A percentile compares a stretch with the other conserved stretches of the same genome.
Evolutionary conservation across 2,888 invertebrate species (phyloP).

Genomic region (Orchesellides sinensis): DNA sequence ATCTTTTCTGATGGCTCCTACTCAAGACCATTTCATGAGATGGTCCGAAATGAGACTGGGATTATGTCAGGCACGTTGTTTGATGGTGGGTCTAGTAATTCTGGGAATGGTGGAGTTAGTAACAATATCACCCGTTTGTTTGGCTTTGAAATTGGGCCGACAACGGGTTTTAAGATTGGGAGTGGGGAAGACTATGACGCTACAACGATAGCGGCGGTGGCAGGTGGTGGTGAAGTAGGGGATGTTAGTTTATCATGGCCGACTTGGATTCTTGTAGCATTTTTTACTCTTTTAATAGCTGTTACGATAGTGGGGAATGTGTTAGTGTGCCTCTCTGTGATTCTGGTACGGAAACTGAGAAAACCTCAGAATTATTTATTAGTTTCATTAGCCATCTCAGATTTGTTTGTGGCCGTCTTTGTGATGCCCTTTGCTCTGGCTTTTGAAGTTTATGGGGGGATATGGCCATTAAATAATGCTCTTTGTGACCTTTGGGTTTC

Average conservation of each 20-base stretch:
- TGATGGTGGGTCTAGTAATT: background rate
- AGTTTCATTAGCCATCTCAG: constrained; percentile 96
- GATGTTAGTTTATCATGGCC: constrained; percentile 23
- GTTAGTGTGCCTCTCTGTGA: constrained; percentile 96
- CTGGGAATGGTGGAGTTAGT: too few relatives aligned
- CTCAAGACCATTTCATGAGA: too few relatives aligned
- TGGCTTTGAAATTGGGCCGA: background rate
- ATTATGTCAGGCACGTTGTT: background rate
- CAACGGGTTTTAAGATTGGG: background rate
- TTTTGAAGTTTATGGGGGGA: constrained; percentile 44
- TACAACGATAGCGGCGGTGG: background rate
- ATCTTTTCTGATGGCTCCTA: background rate
- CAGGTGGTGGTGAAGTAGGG: background rate
- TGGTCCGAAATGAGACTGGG: background rate
- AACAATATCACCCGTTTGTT: background rate
- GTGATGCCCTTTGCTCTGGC: constrained; percentile 59
- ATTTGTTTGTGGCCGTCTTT: constrained; percentile 94
- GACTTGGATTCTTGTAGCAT: constrained; percentile 79
- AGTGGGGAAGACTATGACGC: constrained; percentile 5
- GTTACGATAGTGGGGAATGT: constrained; percentile 93
- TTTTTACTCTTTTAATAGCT: constrained; percentile 79
- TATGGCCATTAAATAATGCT: constrained; percentile 77
- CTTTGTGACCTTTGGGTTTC: constrained; percentile 98
- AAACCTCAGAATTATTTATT: constrained; percentile 94
- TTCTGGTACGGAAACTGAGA: constrained; percentile 93